Conservation (phyloP, 2,888 invertebrate species). For the Cheilosia variabilis region DNA sequence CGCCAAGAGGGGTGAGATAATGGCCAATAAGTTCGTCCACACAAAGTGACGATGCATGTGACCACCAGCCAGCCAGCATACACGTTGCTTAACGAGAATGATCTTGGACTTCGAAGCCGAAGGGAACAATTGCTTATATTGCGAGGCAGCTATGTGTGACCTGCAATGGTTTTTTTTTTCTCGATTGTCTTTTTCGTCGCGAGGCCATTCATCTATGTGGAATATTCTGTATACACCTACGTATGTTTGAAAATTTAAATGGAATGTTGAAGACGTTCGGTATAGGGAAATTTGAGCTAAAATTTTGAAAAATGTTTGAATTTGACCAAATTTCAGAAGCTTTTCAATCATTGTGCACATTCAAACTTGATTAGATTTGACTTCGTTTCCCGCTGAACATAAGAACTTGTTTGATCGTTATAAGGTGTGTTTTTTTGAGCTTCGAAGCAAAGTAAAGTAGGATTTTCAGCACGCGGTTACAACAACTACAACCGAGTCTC, state of each 20-base stretch:
- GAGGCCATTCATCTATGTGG: background rate
- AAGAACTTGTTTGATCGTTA: no score
- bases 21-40: slow-evolving; percentile 17
- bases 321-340: no score
- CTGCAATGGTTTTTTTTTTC: background rate
- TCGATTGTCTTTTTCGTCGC: background rate
- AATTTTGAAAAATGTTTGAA: no score
- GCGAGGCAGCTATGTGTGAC: background rate
- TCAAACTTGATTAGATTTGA: no score
- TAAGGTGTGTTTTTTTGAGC: no score
- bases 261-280: no score
- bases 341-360: no score
- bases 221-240: background rate
- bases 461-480: no score
- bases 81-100: slow-evolving; percentile 47
- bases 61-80: slow-evolving; percentile 6
- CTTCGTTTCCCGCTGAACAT: no score
- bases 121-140: slow-evolving; percentile 33
- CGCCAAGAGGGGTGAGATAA: slow-evolving; percentile 38
- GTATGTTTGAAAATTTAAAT: background rate
- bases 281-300: no score
- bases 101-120: slow-evolving; percentile 46
- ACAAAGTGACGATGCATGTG: slow-evolving; percentile 40
- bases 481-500: no score
- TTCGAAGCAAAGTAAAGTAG: no score